A percentile compares a stretch with the other conserved stretches of the same genome.
Conservation (phyloP, 2,797 vertebrate species). For the Cryptoprocta ferox region DNA sequence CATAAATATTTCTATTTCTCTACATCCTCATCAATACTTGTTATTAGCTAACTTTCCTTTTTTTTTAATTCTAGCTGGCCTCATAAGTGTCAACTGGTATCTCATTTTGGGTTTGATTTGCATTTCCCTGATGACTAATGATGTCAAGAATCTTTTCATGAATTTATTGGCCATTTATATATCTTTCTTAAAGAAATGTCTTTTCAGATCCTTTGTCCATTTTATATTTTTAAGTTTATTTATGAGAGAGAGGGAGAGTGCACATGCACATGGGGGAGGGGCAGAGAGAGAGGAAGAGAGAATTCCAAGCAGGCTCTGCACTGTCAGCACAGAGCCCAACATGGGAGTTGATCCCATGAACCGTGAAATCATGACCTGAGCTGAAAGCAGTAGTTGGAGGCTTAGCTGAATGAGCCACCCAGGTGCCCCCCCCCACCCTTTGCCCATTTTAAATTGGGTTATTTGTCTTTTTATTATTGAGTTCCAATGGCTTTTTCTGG, state of each 20-base stretch:
- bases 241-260: too few relatives aligned
- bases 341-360: too few relatives aligned
- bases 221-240: neutral
- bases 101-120: neutral
- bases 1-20: neutral
- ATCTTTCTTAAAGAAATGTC: neutral
- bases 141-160: neutral
- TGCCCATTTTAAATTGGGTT: neutral
- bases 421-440: neutral
- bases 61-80: neutral
- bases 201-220: neutral
- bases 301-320: too few relatives aligned
- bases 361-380: too few relatives aligned
- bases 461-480: neutral
- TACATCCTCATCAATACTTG: neutral
- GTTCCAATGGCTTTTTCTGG: neutral
- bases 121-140: neutral
- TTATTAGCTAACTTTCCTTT: neutral
- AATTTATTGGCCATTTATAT: neutral
- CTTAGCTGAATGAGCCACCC: too few relatives aligned
- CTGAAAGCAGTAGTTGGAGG: too few relatives aligned
- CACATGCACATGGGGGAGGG: too few relatives aligned
- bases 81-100: neutral
- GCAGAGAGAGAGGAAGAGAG: too few relatives aligned
- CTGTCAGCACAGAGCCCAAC: too few relatives aligned